Base-by-base conservation (phyloP, 92 coral and sea anemone species). In the Pocillopora meandrina region DNA sequence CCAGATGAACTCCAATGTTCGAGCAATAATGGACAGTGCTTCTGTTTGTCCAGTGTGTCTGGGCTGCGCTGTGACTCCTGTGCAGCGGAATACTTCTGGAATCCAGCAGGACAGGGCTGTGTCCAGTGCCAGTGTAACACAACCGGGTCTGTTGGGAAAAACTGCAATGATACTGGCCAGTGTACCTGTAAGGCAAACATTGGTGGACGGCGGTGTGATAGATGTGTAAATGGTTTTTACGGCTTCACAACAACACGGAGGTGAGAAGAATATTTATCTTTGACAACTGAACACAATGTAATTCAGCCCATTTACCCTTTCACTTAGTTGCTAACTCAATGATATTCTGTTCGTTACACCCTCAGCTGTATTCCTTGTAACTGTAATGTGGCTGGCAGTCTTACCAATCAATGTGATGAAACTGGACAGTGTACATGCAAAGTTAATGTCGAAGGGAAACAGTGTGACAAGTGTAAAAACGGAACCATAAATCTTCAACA, bases 81-180 rank as follows among this genome's bases (percentile, higher is more conserved):
- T 80, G 91, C 72, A 21, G 71, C 77, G 15, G 79, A 78, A 23
- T 97, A 94, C 74, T 90, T 84, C 68, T 97, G 99, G 99, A 90
- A 92, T 82, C 97, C 91, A 6, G 36, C 81, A 15, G 99, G 95
- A 18, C 94, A 89, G 52, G 99, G 99, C 17, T 97, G 99, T 84
- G 76, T 71, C 17, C 86, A 88, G 16, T 94, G 97, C 73, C 87
- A 68, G 77, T 97, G 99, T 82, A 65, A 94, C 72, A 1, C 21
- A 5, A 68, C 57, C 21, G 99, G 99, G 19, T 89, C 99, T 21
- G 78, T 82, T 34, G 88, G 92, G 20, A 82, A 75, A 2, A 92
- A 85, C 75, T 97, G 99, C 78, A 97, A 91, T 57, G 90, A 85
- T 34, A 87, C 97, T 12, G 99, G 99, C 3, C 89, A 89, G 34